Percentiles rank a stretch among this genome's conserved stretches.
These are phyloP conservation scores for Frankliniella fusca DNA, from an alignment of 2,888 invertebrate species.

Conservation along the genomic window DNA sequence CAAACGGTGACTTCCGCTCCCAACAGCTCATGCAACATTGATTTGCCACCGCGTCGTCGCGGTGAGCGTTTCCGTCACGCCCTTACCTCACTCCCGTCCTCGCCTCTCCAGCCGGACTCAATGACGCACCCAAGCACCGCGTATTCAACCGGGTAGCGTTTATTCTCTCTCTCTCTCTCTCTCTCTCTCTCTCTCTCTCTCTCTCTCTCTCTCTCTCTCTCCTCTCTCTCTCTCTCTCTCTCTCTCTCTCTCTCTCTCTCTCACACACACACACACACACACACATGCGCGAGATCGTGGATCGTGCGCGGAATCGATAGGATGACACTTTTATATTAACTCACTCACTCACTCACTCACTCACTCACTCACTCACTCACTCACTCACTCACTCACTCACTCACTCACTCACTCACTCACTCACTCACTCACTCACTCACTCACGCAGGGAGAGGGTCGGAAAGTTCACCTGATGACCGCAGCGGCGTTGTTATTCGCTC, in stretches of 20 bases:
- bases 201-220: slow-evolving; percentile 13
- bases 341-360: slow-evolving; percentile 30
- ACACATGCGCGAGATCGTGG: neutral
- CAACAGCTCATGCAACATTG: too few species aligned
- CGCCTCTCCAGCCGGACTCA: neutral
- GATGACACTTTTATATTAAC: slow-evolving; percentile 29
- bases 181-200: slow-evolving; percentile 9
- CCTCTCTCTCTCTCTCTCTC: slow-evolving; percentile 28
- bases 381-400: too few species aligned
- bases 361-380: too few species aligned
- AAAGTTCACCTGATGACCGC: too few species aligned
- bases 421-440: too few species aligned
- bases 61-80: neutral
- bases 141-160: too few species aligned
- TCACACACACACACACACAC: neutral
- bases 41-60: too few species aligned
- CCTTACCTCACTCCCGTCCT: slow-evolving; percentile 11
- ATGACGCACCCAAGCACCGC: neutral
- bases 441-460: too few species aligned
- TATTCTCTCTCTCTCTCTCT: slow-evolving; percentile 24
- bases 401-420: too few species aligned
- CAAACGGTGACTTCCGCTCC: too few species aligned
- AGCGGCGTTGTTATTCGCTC: too few species aligned
- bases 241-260: neutral
- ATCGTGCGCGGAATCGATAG: too few species aligned